These are phyloP conservation scores for Cyanoramphus novaezelandiae DNA, from an alignment of 2,113 vertebrate species.

Conservation along the genomic window DNA sequence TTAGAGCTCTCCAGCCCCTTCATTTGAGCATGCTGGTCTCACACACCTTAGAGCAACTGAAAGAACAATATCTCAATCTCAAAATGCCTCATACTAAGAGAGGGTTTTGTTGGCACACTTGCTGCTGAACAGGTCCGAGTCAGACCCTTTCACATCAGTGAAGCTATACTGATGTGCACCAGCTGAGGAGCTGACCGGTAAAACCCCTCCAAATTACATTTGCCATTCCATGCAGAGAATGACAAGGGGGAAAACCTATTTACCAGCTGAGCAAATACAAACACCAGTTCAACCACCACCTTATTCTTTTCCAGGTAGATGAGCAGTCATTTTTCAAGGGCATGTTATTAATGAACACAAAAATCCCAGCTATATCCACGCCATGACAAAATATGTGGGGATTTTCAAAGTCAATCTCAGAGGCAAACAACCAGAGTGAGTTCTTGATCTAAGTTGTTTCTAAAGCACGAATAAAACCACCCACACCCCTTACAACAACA, in stretches of 20 bases:
- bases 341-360: not conserved
- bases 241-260: not conserved
- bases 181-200: not conserved
- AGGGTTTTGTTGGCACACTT: not conserved
- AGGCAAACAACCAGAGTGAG: not conserved
- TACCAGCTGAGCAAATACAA: not conserved
- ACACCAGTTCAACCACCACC: not conserved
- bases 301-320: not conserved
- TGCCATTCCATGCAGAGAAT: not conserved
- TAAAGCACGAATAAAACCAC: not conserved
- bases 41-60: not conserved
- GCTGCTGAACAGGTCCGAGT: not conserved
- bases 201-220: not conserved
- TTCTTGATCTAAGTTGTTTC: not conserved
- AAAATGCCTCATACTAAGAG: not conserved
- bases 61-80: not conserved
- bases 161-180: not conserved
- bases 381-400: fast-evolving
- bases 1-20: not conserved
- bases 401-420: not conserved
- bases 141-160: not conserved
- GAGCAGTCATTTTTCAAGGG: not conserved
- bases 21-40: not conserved
- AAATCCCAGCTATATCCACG: not conserved
- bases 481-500: not conserved